Evolutionary conservation across 2,797 vertebrate genomes (phyloP), one percentile per base, ranked within the genome.

Genomic region (Diglossa cyanea): DNA sequence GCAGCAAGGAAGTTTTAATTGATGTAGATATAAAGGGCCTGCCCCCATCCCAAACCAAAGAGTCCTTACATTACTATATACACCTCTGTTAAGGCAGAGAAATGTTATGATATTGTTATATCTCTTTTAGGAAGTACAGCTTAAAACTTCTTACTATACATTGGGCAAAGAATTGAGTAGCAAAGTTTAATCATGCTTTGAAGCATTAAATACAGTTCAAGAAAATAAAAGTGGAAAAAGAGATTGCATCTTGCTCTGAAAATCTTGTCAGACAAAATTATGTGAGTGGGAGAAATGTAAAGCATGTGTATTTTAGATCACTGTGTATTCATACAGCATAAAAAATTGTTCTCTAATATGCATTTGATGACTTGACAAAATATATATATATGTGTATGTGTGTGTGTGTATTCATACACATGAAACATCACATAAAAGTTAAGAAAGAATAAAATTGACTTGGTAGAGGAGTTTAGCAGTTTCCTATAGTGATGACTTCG

Each of bases 371-470:
- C 20, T 71, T 78, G 30, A 39, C 1, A 67, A 77, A 18, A 82
- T 8, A 78, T 6, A 47, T 8, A 78, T 6, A 47, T 8, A 42
- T 12, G 14, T 47, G 3, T 14, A 7, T 53, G 1, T 9, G 26
- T 51, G 3, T 55, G n/a, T 8, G 3, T 16, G 6, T 50, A 50
- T 40, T 51, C 14, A 57, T 11, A 71, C 0, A 1, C n/a, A 11
- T 45, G 3, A 82, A 75, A 45, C 8, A 28, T 30, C 28, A 47
- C 13, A 39, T 15, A 23, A 40, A 73, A 53, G 2, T 68, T 42
- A 42, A 84, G 9, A 86, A 71, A 72, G 1, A 85, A 48, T 51
- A 77, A 81, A 89, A 48, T 10, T 55, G 11, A 40, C 12, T 31
- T 60, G 23, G 11, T 50, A 79, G 18, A 76, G 11, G 12, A 50